These are phyloP conservation scores for Sialia sialis DNA, from an alignment of 2,113 vertebrate genomes.

Conservation along the genomic window DNA sequence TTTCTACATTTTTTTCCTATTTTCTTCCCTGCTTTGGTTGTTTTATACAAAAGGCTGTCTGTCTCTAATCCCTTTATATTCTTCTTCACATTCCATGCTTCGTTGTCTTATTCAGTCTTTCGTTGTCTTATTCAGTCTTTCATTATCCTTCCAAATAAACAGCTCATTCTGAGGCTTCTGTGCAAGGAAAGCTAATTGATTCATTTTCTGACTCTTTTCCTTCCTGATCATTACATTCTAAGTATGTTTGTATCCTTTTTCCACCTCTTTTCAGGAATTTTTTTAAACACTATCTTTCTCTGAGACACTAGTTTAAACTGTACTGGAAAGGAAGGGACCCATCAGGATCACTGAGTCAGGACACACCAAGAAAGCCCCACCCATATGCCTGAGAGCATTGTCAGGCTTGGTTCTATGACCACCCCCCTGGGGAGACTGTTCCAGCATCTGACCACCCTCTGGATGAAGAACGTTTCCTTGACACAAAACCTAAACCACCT, in stretches of 20 bases:
- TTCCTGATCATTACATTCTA: neutral
- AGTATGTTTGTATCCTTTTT: neutral
- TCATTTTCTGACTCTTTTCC: neutral
- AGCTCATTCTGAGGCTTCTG: neutral
- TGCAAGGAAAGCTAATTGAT: neutral
- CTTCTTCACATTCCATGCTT: neutral
- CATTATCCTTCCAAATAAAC: neutral
- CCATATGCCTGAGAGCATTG: fast-evolving
- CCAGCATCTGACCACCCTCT: neutral
- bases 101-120: neutral
- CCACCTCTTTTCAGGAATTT: neutral
- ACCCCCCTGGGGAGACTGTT: neutral
- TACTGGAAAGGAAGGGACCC: neutral
- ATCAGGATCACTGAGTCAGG: neutral
- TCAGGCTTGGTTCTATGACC: neutral
- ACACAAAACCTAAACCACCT: too few relatives aligned
- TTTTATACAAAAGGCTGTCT: neutral
- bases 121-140: neutral
- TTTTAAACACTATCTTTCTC: neutral
- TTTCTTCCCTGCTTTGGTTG: neutral
- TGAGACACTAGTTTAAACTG: neutral
- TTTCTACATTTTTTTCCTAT: neutral
- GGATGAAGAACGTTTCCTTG: neutral
- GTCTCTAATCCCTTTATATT: neutral
- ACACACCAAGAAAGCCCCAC: fast-evolving